A percentile compares a stretch with the other conserved stretches of the same genome.
Evolutionary conservation across 2,113 vertebrate genomes (phyloP).

Genomic region (Scalopus aquaticus): DNA sequence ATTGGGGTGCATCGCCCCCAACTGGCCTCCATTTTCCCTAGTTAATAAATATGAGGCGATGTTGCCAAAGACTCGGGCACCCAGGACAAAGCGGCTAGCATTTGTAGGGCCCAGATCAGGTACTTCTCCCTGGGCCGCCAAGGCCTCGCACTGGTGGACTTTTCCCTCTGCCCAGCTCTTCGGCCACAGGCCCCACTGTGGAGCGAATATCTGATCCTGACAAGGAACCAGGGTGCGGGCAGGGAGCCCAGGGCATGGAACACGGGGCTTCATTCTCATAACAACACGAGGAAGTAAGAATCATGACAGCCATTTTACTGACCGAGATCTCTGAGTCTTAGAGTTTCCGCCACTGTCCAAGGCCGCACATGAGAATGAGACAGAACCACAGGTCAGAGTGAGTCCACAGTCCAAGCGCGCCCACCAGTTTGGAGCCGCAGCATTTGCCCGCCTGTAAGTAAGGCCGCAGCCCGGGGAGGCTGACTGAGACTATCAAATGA

Average conservation of each 20-base stretch:
- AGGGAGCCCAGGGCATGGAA: background rate
- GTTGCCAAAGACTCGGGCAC: background rate
- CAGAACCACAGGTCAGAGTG: background rate
- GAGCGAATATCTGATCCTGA: background rate
- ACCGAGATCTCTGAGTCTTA: background rate
- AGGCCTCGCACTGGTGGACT: background rate
- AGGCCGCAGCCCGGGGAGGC: background rate
- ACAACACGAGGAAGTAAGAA: background rate
- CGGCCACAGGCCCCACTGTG: background rate
- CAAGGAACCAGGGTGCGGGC: background rate
- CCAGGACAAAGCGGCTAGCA: background rate
- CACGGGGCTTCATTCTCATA: background rate
- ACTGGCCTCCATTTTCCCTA: background rate
- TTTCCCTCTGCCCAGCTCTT: background rate
- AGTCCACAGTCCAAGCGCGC: accelerated
- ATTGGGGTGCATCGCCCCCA: background rate
- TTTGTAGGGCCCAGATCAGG: background rate
- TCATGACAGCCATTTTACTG: background rate
- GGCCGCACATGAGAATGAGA: background rate
- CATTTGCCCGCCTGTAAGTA: background rate
- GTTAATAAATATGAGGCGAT: background rate
- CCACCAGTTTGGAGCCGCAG: background rate
- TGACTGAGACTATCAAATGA: background rate
- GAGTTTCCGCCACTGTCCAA: background rate
- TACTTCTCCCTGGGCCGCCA: background rate